A percentile compares a stretch with the other conserved stretches of the same genome.
These are phyloP conservation scores for Notodonta dromedarius DNA, from an alignment of 2,888 invertebrate genomes.

Conservation along the genomic window DNA sequence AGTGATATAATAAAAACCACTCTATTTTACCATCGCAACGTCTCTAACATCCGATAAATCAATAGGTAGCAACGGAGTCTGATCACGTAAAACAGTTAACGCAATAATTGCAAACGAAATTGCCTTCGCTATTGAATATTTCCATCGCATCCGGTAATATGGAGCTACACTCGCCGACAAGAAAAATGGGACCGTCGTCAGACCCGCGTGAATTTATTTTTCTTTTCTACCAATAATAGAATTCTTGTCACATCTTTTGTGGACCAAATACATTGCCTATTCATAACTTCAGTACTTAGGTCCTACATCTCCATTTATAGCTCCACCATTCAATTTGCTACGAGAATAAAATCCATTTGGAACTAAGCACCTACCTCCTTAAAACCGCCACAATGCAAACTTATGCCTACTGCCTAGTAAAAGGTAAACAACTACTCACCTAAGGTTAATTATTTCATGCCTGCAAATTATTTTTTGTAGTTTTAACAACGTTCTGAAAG, in stretches of 20 bases:
- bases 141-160: constrained; percentile 17
- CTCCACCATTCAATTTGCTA: not conserved
- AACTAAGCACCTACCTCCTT: not conserved
- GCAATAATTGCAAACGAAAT: constrained; percentile 27
- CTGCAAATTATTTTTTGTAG: too few species aligned
- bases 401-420: too few species aligned
- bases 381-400: too few species aligned
- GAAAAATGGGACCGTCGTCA: constrained; percentile 18
- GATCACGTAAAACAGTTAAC: constrained; percentile 33
- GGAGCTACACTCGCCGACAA: constrained; percentile 17
- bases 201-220: constrained; percentile 2
- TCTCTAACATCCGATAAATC: constrained; percentile 23
- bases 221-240: not conserved
- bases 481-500: not conserved
- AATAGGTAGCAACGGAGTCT: constrained; percentile 27
- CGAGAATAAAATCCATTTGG: not conserved
- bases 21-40: constrained; percentile 19
- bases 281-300: not conserved
- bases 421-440: too few species aligned
- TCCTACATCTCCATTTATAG: constrained; percentile 1
- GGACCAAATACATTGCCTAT: constrained; percentile 1
- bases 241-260: constrained; percentile 2
- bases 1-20: constrained; percentile 13
- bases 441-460: too few species aligned
- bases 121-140: constrained; percentile 17